phyloP scores from a whole-genome alignment of 2,888 invertebrate species.

The Aporophyla nigra region DNA sequence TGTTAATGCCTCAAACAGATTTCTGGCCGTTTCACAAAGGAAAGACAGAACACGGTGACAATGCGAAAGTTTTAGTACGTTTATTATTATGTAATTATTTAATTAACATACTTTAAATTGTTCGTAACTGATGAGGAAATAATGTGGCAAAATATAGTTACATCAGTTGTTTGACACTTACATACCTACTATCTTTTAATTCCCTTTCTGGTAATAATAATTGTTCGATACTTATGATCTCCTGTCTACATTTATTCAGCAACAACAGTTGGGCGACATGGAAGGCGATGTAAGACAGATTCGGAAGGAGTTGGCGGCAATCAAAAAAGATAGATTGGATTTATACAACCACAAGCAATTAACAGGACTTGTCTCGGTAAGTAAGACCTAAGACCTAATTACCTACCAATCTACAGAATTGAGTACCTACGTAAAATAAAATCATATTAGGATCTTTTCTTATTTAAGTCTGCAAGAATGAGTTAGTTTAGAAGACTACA shows the following conservation, averaged over 20 bases:
- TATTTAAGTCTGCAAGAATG: neutral
- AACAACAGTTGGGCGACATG: slow-evolving; percentile 86
- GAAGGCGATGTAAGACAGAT: slow-evolving; percentile 86
- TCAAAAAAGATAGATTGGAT: slow-evolving; percentile 78
- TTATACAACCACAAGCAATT: slow-evolving; percentile 59
- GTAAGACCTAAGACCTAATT: neutral
- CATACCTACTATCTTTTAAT: neutral
- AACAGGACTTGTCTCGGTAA: slow-evolving; percentile 30
- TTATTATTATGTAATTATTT: neutral
- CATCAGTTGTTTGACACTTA: too few relatives aligned
- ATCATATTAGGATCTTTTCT: neutral
- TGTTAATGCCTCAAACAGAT: slow-evolving; percentile 81
- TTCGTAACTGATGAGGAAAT: neutral
- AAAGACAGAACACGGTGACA: slow-evolving; percentile 55
- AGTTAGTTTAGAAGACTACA: neutral
- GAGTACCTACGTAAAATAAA: neutral
- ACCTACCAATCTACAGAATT: neutral
- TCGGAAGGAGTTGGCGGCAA: slow-evolving; percentile 83
- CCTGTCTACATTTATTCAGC: slow-evolving; percentile 69
- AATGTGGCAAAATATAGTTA: neutral
- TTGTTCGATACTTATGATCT: neutral
- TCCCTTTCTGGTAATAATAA: neutral
- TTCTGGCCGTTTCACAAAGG: slow-evolving; percentile 79
- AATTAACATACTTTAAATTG: neutral
- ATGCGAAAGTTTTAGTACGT: slow-evolving; percentile 64